Percentiles rank a stretch among this genome's conserved stretches.
phyloP scores from a whole-genome alignment of 2,797 vertebrate genomes.

The Streptopelia turtur region DNA sequence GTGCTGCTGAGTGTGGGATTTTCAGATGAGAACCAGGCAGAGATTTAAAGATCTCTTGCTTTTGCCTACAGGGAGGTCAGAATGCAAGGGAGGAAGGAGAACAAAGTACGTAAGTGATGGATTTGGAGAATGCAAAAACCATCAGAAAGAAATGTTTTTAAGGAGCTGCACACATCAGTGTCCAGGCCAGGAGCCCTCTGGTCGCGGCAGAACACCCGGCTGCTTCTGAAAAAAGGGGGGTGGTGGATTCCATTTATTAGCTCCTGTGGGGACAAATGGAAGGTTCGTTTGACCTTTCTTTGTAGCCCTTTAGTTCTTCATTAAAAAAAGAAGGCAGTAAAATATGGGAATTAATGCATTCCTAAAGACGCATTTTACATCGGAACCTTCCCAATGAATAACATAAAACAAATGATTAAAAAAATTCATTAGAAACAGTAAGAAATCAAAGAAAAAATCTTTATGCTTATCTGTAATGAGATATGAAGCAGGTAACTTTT shows the following conservation, averaged over 20 bases:
- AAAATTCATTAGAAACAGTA: not conserved
- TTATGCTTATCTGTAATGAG: not conserved
- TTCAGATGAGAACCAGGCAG: not conserved
- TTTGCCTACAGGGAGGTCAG: not conserved
- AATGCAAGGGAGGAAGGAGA: not conserved
- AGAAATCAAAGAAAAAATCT: not conserved
- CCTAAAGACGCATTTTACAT: not conserved
- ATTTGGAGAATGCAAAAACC: not conserved
- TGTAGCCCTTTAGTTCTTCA: not conserved
- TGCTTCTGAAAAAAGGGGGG: not conserved
- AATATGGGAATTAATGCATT: not conserved
- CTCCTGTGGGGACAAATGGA: not conserved
- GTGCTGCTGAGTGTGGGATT: not conserved
- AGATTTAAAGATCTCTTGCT: not conserved
- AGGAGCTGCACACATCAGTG: not conserved
- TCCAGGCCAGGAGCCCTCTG: not conserved
- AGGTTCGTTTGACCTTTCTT: not conserved
- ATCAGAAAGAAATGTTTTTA: not conserved
- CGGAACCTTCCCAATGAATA: not conserved
- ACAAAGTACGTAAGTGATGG: not conserved
- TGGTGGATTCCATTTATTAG: not conserved
- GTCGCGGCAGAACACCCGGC: not conserved
- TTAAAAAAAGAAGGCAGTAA: not conserved
- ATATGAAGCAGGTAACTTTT: not conserved
- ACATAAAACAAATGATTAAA: not conserved